Base-by-base conservation (phyloP, 2,888 invertebrate genomes). In the Hipparchia sbordonii region DNA sequence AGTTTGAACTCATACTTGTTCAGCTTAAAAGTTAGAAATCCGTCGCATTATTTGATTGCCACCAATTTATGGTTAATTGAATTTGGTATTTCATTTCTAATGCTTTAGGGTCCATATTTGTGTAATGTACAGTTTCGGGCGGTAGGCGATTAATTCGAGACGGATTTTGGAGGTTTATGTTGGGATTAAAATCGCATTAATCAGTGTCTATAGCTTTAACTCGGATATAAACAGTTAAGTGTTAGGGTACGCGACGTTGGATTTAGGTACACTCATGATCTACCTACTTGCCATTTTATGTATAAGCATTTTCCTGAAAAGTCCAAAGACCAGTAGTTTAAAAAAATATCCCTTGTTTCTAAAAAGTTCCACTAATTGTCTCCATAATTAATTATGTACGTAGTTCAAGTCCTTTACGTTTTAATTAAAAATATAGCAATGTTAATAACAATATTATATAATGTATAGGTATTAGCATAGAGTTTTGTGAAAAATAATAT, bases 131-230 rank as follows among this genome's bases (percentile, higher is more conserved):
- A 92, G 88, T 93, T 93, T 89, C 89, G 89, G 90, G 89, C 88
- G 89, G 87, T 84, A 87, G 89, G 92, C 94, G 93, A 90, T 91
- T 91, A 91, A 91, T 91, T 88, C 89, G 86, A 90, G 89, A 87
- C 78, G 92, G 93, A 95, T 95, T 95, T 94, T 90, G 94, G 94
- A 94, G 95, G 95, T 94, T 95, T 95, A 95, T 93, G 89, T 89
- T 89, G 79, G 92, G 95, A 95, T 95, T 95, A 95, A 95, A 95
- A 94, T 95, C 95, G 94, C 95, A 95, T 95, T 95, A 95, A 95
- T 95, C 95, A 95, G 95, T 95, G 95, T 95, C 95, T 88, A 85
- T 86, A 88, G 91, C 88, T 90, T 90, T 91, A 93, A 91, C 91
- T 91, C 89, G 85, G 89, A 89, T 90, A 93, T 93, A 93, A 93